Evolutionary conservation across 1,140 invertebrate genomes (phyloP), one percentile per base, ranked within the genome.

Genomic region (Coelopa frigida): DNA sequence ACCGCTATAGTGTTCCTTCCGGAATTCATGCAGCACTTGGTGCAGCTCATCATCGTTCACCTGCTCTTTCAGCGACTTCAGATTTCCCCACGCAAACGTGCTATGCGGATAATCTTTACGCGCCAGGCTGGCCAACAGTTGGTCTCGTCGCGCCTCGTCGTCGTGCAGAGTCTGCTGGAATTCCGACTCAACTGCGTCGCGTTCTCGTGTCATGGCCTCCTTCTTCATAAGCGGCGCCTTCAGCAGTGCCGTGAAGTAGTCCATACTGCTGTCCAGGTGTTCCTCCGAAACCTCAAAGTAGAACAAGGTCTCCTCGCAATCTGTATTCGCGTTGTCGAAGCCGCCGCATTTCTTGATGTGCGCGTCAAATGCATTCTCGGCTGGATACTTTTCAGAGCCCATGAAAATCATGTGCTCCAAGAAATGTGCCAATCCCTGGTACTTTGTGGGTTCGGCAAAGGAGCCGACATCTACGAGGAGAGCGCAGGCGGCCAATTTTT

Each of bases 331-430:
- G 68, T 93, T 93, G 55, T 82, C 78, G 14, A 78, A 80, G 4
- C 90, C 90, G 7, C 88, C 87, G 61, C 82, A 80, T 73, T 84
- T 84, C 70, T 77, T 80, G 31, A 93, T 78, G 57, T 84, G 91
- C 4, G 81, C 71, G 72, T 91, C 87, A 58, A 92, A 87, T 53
- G 83, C 84, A 70, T 93, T 93, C 71, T 93, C 89, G 69, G 81
- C 73, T 4, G 87, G 85, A 72, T 84, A 93, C 58, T 89, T 91
- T 58, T 85, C 74, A 35, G 86, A 91, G 26, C 91, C 92, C 81
- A 95, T 89, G 60, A 94, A 96, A 5, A 97, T 82, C 90, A 96
- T 94, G 64, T 97, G 93, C 67, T 97, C 93, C 37, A 94, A 78
- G 22, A 97, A 94, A 71, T 97, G 93, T 2, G 93, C 90, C 54